phyloP scores from a whole-genome alignment of 2,113 vertebrate genomes.

The Alces alces region DNA sequence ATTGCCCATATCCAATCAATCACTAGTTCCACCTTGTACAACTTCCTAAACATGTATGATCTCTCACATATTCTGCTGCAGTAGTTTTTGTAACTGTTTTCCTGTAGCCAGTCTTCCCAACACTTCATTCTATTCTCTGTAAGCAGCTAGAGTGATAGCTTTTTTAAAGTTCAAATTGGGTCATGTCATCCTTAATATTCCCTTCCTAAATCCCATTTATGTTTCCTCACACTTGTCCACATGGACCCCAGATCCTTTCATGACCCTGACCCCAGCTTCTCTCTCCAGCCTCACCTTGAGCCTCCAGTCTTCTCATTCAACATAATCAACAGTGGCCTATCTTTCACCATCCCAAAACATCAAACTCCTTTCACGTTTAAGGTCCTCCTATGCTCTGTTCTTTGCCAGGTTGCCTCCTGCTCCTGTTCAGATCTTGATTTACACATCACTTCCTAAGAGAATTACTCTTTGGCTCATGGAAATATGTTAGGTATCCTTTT shows the following conservation, averaged over 20 bases:
- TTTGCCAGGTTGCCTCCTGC: background rate
- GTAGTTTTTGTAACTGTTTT: background rate
- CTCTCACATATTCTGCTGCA: background rate
- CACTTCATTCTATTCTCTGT: background rate
- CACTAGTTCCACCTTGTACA: background rate
- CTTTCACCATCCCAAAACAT: background rate
- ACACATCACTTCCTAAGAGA: background rate
- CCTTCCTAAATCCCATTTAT: background rate
- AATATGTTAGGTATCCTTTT: background rate
- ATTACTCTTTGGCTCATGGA: background rate
- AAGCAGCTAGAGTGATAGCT: background rate
- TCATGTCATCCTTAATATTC: background rate
- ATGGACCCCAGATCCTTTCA: background rate
- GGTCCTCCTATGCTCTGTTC: background rate
- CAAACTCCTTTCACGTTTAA: rapidly evolving
- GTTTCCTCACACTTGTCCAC: background rate
- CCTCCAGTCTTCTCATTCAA: background rate
- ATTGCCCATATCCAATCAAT: background rate
- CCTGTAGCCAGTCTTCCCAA: background rate
- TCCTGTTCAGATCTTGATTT: background rate
- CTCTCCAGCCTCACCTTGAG: background rate
- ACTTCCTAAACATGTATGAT: background rate
- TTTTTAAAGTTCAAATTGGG: background rate
- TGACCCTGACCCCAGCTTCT: background rate
- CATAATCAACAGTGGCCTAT: background rate